Evolutionary conservation across 1,140 invertebrate species (phyloP), one percentile per base, ranked within the genome.

Genomic region (Aphaenogaster rudis): DNA sequence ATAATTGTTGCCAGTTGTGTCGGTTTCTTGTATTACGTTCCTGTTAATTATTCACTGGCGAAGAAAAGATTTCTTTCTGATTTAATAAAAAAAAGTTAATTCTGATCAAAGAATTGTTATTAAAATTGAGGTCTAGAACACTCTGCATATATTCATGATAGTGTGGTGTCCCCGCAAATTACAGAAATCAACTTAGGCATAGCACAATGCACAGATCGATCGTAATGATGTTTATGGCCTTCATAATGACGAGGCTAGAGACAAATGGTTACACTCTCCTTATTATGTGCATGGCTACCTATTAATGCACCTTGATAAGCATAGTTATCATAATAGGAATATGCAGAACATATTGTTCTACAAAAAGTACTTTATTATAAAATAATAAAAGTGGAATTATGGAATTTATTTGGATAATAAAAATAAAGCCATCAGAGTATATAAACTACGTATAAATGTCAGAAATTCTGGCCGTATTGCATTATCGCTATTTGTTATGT

Each of bases 181-280:
- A 81, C 4, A 6, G 11, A 13, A 84, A 85, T 85, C 6, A 45
- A 90, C 79, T 89, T 84, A 84, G 33, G n/a, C 42, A 42, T 36
- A 61, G 36, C 2, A 45, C 17, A 85, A 76, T 36, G 36, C 48
- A 33, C 3, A 39, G 59, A 63, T 87, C 79, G 54, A 87, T 80
- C 50, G 42, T 82, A 82, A 89, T 33, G 72, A 77, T 59, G 71
- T 86, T 86, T 80, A 48, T 39, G 17, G n/a, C 2, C 9, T 57
- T 64, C 66, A 77, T 59, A 89, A 80, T 39, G 21, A 17, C 36
- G n/a, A 8, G 15, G 0, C 2, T 45, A 6, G 5, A 11, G 3
- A 2, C 17, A 66, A 88, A 0, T 61, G 6, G 8, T 39, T 54
- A 59, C 54, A 48, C 5, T 39, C 39, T 17, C 39, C 7, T 54